Conservation (phyloP, 2,888 invertebrate genomes). For the Aspidiotus destructor region DNA sequence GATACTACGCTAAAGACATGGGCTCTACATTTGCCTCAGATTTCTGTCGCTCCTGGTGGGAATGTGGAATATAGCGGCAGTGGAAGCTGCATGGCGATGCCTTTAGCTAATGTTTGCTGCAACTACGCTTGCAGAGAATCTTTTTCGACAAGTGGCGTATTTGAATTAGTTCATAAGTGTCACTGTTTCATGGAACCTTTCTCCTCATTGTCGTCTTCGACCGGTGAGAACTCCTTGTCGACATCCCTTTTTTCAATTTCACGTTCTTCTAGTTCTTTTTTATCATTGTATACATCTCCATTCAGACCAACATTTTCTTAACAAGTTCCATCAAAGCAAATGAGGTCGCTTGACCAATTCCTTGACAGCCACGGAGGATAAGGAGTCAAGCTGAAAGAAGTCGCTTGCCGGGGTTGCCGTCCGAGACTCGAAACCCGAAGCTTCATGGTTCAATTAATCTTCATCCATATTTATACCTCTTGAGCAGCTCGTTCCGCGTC, state of each 20-base stretch:
- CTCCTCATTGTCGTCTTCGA: constrained; percentile 51
- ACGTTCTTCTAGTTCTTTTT: too few relatives aligned
- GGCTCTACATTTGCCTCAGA: constrained; percentile 43
- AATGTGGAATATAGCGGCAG: constrained; percentile 34
- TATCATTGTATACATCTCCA: too few relatives aligned
- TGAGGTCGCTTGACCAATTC: constrained; percentile 45
- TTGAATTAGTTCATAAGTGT: constrained; percentile 48
- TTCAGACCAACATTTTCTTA: constrained; percentile 48
- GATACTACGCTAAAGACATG: constrained; percentile 46
- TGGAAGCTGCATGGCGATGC: constrained; percentile 26
- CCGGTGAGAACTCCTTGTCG: constrained; percentile 46
- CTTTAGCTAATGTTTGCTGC: constrained; percentile 37
- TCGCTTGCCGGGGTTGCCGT: constrained; percentile 33
- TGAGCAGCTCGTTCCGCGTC: too few relatives aligned
- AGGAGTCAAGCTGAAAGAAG: constrained; percentile 37
- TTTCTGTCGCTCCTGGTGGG: constrained; percentile 36
- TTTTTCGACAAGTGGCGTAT: constrained; percentile 41
- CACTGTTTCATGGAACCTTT: constrained; percentile 49
- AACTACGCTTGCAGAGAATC: constrained; percentile 48
- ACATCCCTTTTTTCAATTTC: constrained; percentile 36
- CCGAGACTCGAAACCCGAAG: constrained; percentile 42
- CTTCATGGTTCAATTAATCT: too few relatives aligned
- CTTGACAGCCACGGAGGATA: constrained; percentile 36
- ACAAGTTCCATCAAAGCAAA: constrained; percentile 45
- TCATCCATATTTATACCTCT: too few relatives aligned